A percentile compares a stretch with the other conserved stretches of the same genome.
These are phyloP conservation scores for Pilophorus perplexus DNA, from an alignment of 2,888 invertebrate genomes.

Conservation along the genomic window DNA sequence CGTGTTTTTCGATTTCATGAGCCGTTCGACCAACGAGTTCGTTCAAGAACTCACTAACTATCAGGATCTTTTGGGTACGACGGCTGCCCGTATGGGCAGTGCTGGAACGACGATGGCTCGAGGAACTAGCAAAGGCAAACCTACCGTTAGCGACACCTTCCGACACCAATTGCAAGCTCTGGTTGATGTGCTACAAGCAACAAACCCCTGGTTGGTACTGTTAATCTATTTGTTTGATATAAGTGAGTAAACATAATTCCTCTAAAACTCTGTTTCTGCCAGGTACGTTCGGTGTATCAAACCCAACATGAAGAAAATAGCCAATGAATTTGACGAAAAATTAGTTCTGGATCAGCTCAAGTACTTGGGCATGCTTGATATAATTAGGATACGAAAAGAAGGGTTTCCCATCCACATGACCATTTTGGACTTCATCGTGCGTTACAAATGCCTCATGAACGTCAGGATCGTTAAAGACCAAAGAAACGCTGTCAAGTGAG, in stretches of 20 bases:
- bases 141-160: constrained; percentile 87
- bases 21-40: constrained; percentile 76
- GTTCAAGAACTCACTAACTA: constrained; percentile 72
- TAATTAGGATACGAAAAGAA: constrained; percentile 84
- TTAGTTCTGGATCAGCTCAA: constrained; percentile 82
- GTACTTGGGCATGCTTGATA: constrained; percentile 90
- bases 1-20: constrained; percentile 85
- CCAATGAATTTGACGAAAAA: constrained; percentile 74
- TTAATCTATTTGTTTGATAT: not conserved
- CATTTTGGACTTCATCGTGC: constrained; percentile 69
- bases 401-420: constrained; percentile 84
- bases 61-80: constrained; percentile 59
- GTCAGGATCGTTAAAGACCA: constrained; percentile 55
- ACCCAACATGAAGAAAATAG: constrained; percentile 79
- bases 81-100: constrained; percentile 53
- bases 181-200: constrained; percentile 84
- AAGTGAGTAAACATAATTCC: too few species aligned
- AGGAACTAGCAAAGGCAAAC: constrained; percentile 84
- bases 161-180: constrained; percentile 82
- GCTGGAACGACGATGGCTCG: constrained; percentile 64
- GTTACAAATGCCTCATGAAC: constrained; percentile 70
- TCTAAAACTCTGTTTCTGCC: not conserved
- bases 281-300: constrained; percentile 91
- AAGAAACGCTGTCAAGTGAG: constrained; percentile 53
- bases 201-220: constrained; percentile 72